Base-by-base conservation (phyloP, 2,113 vertebrate genomes). In the Paedocypris sp. region DNA sequence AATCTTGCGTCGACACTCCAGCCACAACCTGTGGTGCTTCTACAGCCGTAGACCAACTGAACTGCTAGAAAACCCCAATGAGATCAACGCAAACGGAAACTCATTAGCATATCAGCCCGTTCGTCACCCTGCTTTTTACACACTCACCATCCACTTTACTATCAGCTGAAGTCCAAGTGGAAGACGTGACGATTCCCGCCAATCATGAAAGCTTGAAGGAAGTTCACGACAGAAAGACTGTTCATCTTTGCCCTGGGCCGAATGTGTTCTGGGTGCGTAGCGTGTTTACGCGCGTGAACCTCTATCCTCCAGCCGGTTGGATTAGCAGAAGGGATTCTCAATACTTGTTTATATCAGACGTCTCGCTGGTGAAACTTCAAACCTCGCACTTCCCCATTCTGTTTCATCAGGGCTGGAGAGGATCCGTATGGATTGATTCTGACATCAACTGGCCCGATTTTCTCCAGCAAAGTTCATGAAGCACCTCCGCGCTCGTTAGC, bases 341-440 rank as follows among this genome's bases (percentile, higher is more conserved):
- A 73, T 77, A 72, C 73, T 67, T 87, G 83, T 85, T 86, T 86
- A 84, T 83, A 81, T 84, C 82, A 71, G 83, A 85, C 81, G 82
- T 80, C 85, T 85, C 74, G 59, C 83, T 80, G 82, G 70, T 62
- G 33, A 62, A 75, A 82, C 81, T 82, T 85, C 78, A 85, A 82
- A 83, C 79, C 73, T 81, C 74, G 74, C 49, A 78, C 79, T 87
- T 80, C 80, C 79, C 77, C 83, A 86, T 86, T 86, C 84, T 81
- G 83, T 87, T 88, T 88, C 81, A 85, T 87, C 81, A 84, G 80
- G 59, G 69, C 75, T 82, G 78, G 77, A 82, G 77, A 82, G 71
- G 75, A 78, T 82, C 79, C 72, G 77, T 80, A 83, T 83, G 79
- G 79, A 85, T 85, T 75, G 78, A 80, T 83, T 83, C 85, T 82